Conservation (phyloP, 2,888 invertebrate species). For the Torymus auratus region DNA sequence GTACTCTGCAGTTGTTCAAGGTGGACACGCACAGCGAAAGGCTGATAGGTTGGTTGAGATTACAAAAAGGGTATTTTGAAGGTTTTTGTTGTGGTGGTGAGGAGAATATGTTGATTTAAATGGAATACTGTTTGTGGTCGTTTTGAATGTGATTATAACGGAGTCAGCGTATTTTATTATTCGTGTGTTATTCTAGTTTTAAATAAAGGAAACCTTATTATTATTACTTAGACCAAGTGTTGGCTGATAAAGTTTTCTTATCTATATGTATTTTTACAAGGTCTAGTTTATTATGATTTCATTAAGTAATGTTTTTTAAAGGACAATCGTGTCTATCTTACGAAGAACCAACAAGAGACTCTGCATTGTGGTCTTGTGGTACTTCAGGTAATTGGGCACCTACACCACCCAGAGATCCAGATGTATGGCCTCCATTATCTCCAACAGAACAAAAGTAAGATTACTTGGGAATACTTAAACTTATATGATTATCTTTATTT, state of each 20-base stretch:
- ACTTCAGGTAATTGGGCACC: constrained; percentile 79
- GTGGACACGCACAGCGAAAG: constrained; percentile 81
- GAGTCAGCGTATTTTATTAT: no score
- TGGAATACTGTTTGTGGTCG: no score
- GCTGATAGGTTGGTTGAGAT: constrained; percentile 69
- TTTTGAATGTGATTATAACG: no score
- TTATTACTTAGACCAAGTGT: no score
- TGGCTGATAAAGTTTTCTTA: no score
- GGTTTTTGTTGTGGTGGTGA: no score
- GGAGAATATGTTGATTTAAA: no score
- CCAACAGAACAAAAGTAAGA: constrained; percentile 85
- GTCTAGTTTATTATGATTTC: background rate
- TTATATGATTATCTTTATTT: background rate
- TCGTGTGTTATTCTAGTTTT: no score
- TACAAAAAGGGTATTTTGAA: no score
- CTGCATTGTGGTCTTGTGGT: constrained; percentile 85
- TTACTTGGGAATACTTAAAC: background rate
- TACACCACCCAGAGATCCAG: constrained; percentile 82
- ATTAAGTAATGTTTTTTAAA: constrained; percentile 47
- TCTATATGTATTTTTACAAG: no score
- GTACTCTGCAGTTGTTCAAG: constrained; percentile 87
- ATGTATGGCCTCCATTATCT: constrained; percentile 92
- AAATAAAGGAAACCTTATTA: no score
- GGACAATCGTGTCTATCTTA: constrained; percentile 74
- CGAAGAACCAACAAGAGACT: constrained; percentile 85